phyloP scores from a whole-genome alignment of 2,888 invertebrate genomes.

The Drosophila trichaetosa region DNA sequence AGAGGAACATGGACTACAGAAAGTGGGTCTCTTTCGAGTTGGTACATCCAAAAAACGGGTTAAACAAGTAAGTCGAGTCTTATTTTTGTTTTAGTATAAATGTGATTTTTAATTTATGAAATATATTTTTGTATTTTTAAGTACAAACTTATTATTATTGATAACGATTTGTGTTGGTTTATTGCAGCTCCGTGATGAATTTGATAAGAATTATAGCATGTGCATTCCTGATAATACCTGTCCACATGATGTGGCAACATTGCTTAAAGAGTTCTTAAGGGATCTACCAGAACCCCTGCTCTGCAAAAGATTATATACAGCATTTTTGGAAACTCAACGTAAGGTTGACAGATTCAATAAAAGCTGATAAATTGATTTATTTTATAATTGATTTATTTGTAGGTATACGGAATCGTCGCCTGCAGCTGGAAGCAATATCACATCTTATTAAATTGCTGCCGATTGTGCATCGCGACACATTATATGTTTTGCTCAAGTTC shows the following conservation, averaged over 20 bases:
- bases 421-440: constrained; percentile 93
- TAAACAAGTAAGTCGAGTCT: constrained; percentile 89
- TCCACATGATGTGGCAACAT: constrained; percentile 96
- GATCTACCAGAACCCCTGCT: constrained; percentile 97
- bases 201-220: constrained; percentile 91
- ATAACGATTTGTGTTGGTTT: neutral
- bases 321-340: constrained; percentile 97
- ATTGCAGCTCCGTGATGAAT: constrained; percentile 93
- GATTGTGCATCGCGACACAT: constrained; percentile 94
- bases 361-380: neutral
- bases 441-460: constrained; percentile 94
- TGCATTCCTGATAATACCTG: constrained; percentile 89
- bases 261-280: constrained; percentile 96
- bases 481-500: constrained; percentile 91
- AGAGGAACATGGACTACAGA: constrained; percentile 92
- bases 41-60: constrained; percentile 96
- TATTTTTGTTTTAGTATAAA: neutral
- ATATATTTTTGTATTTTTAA: neutral
- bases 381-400: neutral
- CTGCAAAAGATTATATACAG: constrained; percentile 94
- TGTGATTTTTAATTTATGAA: neutral
- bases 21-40: constrained; percentile 95
- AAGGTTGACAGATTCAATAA: constrained; percentile 81
- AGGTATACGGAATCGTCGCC: constrained; percentile 93
- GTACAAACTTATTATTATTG: neutral